Base-by-base conservation (phyloP, 2,797 vertebrate species). In the Pangasius larnaudii region DNA sequence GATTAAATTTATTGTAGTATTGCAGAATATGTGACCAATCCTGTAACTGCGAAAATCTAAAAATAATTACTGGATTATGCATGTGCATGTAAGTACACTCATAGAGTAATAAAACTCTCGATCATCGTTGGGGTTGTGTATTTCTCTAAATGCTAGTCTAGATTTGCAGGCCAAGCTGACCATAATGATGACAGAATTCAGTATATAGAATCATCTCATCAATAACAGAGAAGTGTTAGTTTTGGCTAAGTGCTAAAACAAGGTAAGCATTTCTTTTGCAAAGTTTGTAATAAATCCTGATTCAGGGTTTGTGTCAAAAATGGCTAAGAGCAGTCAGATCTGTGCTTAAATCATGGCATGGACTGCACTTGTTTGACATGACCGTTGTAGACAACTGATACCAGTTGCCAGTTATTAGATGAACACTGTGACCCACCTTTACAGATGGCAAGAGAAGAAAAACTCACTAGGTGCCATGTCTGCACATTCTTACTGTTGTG, bases 391-490 rank as follows among this genome's bases (percentile, higher is more conserved):
- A 5, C 30, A 10, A 79, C 51, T 79, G 30, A 53, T 58, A 10
- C 9, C 53, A 49, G 22, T 75, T n/a, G 13, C 14, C 74, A 3
- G 39, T 82, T 63, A 65, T 63, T 30, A 63, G 36, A 65, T 30
- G 58, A 49, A 61, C 42, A 1, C 81, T 9, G 61, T 67, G 46
- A 69, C 63, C 63, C 82, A 53, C 65, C 63, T 53, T 84, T 84
- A 84, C 82, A 84, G 82, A 84, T 33, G 63, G 82, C 19, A 36
- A 36, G n/a, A 69, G 39, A 63, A 63, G 72, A 69, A 77, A 69
- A 42, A 59, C 59, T 65, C 49, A 3, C 56, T 83, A 83, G 42
- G 18, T 77, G 79, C n/a, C 80, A 75, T 65, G 80, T 58, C 86
- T 65, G 16, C 80, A 39, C 82, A 72, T 78, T 85, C 46, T 79